Evolutionary conservation across 2,888 invertebrate species (phyloP), one percentile per base, ranked within the genome.

Genomic region (Drosophila kambysellisi): DNA sequence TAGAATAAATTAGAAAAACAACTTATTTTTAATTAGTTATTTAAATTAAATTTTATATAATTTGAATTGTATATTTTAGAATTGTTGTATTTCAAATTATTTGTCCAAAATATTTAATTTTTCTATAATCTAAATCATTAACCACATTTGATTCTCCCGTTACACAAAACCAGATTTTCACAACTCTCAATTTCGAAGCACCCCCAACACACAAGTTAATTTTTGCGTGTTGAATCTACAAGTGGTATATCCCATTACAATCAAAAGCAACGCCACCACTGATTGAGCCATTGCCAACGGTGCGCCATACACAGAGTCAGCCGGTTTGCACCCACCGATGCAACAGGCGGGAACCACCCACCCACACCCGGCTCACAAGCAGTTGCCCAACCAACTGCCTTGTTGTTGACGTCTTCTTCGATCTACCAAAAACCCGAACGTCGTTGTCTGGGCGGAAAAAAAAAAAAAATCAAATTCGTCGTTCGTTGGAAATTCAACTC

Each of bases 231-330:
- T 65, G 83, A 85, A 88, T 82, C 85, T 89, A 85, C 85, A 85
- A 85, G 85, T 85, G 85, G 85, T 72, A 64, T 66, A 86, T 88
- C 85, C 85, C 85, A 85, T 85, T 89, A 85, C 85, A 85, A 89
- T 82, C 85, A 82, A 89, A 85, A 74, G 43, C 56, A 73, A 80
- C 82, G 82, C 88, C 83, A 89, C 85, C 85, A 87, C 89, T 86
- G 85, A 86, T 86, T 86, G 85, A 86, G 89, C 89, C 85, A 85
- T 86, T 78, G 82, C 83, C 68, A 62, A 39, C 59, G 15, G 37
- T 57, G 20, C 29, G 29, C 17, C 37, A 39, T 29, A 25, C 25
- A 60, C 53, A 66, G 48, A 76, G 69, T 51, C 74, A 67, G 57
- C 74, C 74, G 63, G 65, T 64, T 66, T 20, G 32, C 33, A 32